Conservation (phyloP, 1,140 invertebrate genomes). For the Platyscapa corneri region DNA sequence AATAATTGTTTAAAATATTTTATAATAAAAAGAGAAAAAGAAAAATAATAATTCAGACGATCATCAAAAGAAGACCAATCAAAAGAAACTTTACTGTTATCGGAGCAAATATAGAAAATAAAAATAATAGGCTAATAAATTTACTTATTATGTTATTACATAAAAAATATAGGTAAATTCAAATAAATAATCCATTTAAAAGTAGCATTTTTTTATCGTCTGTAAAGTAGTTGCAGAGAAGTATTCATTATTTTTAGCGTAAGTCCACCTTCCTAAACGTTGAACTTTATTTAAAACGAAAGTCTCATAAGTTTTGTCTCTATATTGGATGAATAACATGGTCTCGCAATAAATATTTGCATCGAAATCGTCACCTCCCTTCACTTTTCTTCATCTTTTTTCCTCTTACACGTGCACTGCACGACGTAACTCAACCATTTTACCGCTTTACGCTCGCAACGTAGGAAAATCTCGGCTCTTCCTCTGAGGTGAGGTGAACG, state of each 20-base stretch:
- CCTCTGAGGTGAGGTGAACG: neutral
- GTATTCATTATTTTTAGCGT: neutral
- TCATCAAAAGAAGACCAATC: too few species aligned
- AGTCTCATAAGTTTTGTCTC: neutral
- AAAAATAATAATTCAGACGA: too few species aligned
- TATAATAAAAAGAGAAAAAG: too few species aligned
- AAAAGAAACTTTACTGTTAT: too few species aligned
- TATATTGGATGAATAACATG: neutral
- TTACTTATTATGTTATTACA: too few species aligned
- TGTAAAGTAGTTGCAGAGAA: neutral
- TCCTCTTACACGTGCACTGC: too few species aligned
- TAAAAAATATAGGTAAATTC: too few species aligned
- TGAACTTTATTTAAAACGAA: neutral
- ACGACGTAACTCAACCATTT: neutral
- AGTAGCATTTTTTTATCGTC: neutral
- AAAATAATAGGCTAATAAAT: too few species aligned
- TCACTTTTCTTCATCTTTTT: too few species aligned
- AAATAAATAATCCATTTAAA: neutral
- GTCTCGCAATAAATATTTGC: slow-evolving; percentile 13
- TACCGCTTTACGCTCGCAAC: too few species aligned
- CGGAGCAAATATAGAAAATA: too few species aligned
- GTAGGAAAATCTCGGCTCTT: neutral
- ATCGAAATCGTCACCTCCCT: neutral
- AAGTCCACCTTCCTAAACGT: neutral
- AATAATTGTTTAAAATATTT: too few species aligned